A percentile compares a stretch with the other conserved stretches of the same genome.
phyloP scores from a whole-genome alignment of 35 echinoderm and acorn worm species.

The Heliocidaris erythrogramma region DNA sequence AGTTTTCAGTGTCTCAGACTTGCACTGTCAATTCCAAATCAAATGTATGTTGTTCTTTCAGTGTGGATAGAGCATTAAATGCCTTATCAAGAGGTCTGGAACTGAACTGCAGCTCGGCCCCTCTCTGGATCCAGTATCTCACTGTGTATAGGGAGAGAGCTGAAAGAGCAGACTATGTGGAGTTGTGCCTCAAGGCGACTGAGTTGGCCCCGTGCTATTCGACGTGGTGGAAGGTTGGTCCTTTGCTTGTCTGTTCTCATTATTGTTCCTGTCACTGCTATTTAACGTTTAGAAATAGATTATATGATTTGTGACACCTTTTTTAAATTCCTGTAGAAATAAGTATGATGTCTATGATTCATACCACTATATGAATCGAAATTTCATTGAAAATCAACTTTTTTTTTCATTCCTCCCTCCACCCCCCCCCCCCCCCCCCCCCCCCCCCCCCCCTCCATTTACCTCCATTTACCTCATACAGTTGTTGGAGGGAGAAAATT shows the following conservation, averaged over 20 bases:
- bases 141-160: conserved; percentile 58
- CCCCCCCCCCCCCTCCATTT: neutral
- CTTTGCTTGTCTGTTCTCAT: neutral
- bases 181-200: conserved; percentile 79
- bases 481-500: conserved; percentile 9
- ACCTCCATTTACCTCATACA: neutral
- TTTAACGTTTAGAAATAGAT: neutral
- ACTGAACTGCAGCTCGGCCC: conserved; percentile 58
- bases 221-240: conserved; percentile 82
- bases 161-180: conserved; percentile 66
- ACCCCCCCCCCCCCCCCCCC: neutral
- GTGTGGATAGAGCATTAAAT: conserved; percentile 78
- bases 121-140: conserved; percentile 82
- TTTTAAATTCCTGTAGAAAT: neutral
- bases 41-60: conserved; percentile 29
- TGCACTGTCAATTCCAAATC: neutral
- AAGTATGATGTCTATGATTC: neutral
- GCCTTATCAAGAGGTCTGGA: conserved; percentile 89
- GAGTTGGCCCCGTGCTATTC: conserved; percentile 72
- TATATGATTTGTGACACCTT: neutral
- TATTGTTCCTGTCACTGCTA: neutral
- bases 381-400: neutral
- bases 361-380: neutral
- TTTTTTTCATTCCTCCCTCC: neutral
- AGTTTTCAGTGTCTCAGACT: neutral